Evolutionary conservation across 1,140 invertebrate genomes (phyloP), one percentile per base, ranked within the genome.

Genomic region (Mylabris phalerata): DNA sequence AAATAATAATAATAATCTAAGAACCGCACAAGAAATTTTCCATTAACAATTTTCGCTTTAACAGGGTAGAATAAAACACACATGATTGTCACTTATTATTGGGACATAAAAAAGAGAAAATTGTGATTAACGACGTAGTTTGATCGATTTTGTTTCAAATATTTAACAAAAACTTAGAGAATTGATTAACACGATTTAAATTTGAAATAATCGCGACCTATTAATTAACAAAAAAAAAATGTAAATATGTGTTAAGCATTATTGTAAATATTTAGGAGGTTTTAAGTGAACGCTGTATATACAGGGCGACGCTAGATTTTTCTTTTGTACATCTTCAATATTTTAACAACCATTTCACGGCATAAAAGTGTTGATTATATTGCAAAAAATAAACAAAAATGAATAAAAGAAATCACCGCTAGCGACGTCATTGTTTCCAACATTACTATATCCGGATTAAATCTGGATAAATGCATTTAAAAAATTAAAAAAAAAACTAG

Each of bases 241-340:
- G 32, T 32, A 32, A 32, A 32, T 32, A 32, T 32, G 7, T 32
- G 32, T 32, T 32, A 32, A 32, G 45, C 39, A 54, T 54, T 54
- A 54, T 11, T 54, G 51, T 54, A 54, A 27, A 54, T 54, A 54
- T n/a, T 32, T 50, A 50, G 48, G 48, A 11, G 32, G 26, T 54
- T 45, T 54, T 54, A 54, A 54, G 51, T 44, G 42, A 54, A 42
- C 46, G 51, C 51, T 54, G 51, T 54, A 45, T 54, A 54, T 54
- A 54, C 51, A 54, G 51, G 51, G 51, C 51, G 51, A 45, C 51
- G 51, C 51, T 54, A 54, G 51, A 54, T 32, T 45, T 54, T 52
- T 32, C 7, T 32, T 54, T 44, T 54, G 42, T 54, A 54, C 27
- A 39, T 54, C 45, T 54, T 54, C 42, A 46, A 54, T 46, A 24